phyloP scores from a whole-genome alignment of 2,113 vertebrate genomes.

The Pangasianodon gigas region DNA sequence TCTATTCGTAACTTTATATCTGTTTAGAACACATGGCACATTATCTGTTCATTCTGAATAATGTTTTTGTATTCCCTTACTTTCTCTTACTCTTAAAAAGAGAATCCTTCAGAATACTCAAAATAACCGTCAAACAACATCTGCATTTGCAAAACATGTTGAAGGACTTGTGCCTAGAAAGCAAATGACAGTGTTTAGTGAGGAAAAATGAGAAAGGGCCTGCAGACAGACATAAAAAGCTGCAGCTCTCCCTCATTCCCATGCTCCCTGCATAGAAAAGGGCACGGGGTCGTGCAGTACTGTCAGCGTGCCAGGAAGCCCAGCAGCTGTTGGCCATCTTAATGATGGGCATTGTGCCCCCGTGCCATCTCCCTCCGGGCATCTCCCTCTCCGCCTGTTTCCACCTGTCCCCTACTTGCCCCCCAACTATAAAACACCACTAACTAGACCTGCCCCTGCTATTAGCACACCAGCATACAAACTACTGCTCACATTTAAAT shows the following conservation, averaged over 20 bases:
- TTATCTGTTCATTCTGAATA: background rate
- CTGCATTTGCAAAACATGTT: background rate
- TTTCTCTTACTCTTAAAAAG: background rate
- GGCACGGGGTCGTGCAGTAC: conserved; percentile 54
- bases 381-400: conserved; percentile 20
- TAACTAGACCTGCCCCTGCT: conserved; percentile 56
- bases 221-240: conserved; percentile 47
- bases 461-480: conserved; percentile 45
- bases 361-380: conserved; percentile 43
- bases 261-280: conserved; percentile 56
- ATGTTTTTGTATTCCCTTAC: background rate
- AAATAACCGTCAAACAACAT: background rate
- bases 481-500: conserved; percentile 41
- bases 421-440: conserved; percentile 49
- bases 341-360: conserved; percentile 58
- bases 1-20: background rate
- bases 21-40: background rate
- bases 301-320: conserved; percentile 55
- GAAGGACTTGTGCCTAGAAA: background rate
- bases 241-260: conserved; percentile 59
- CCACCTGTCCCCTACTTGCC: conserved; percentile 35
- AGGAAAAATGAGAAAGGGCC: conserved; percentile 24
- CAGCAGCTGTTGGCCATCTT: conserved; percentile 62
- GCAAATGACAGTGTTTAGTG: conserved; percentile 8
- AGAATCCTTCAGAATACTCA: background rate